Evolutionary conservation across 2,888 invertebrate species (phyloP), one percentile per base, ranked within the genome.

Genomic region (Dolomedes plantarius): DNA sequence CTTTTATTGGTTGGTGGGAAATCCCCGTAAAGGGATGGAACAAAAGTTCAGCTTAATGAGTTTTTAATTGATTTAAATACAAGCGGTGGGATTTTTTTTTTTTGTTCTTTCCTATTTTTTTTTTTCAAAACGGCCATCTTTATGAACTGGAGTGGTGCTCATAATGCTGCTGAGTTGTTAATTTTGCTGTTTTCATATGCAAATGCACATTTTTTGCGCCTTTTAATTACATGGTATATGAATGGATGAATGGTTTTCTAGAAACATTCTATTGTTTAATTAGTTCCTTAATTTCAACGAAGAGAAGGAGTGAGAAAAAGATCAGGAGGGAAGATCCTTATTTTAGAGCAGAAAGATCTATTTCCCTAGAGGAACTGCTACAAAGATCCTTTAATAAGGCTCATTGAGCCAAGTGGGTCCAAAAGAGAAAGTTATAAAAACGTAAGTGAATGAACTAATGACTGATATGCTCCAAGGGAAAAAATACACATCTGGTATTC

Each of bases 1-100:
- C 81, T 67, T 56, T 81, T 69, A 75, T 41, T 68, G 62, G 62
- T 62, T 41, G 69, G 29, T 56, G 73, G 68, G 78, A 64, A 31
- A 71, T 64, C 78, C 78, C 71, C 64, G 46, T 71, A 19, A 39
- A 79, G 64, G 56, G 81, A 36, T 27, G 67, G 62, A 74, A 74
- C 73, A 62, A 81, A 81, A 81, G 69, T 81, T 69, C 41, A 56
- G 62, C 41, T 71, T 81, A 81, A 81, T 81, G 81, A 81, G 74
- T 81, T 81, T 56, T 69, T 75, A 81, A 81, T 81, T 75, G 75
- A 81, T 81, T 81, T 81, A 68, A 68, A 74, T 67, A 23, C 19
- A 29, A 27, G 41, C 28, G 41, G 27, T n/a, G 39, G 23, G 36
- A 2, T 23, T 68, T 39, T 39, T 7, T 62, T 23, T 62, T 27